Percentiles rank a stretch among this genome's conserved stretches.
Conservation (phyloP, 1,140 invertebrate species). For the Hypsibius dujardini region DNA sequence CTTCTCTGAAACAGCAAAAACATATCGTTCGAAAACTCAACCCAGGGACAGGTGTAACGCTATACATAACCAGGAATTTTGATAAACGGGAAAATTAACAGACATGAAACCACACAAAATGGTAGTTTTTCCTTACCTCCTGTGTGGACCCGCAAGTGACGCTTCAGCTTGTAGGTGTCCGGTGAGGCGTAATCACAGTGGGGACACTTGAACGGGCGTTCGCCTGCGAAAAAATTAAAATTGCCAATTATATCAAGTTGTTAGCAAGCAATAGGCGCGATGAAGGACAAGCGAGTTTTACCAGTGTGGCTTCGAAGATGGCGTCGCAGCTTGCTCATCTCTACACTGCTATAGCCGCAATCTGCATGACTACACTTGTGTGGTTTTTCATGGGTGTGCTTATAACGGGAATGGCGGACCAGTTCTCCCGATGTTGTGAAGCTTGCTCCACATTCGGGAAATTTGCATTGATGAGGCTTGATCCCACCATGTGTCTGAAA, state of each 20-base stretch:
- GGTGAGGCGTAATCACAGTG: constrained; percentile 94
- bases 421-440: background rate
- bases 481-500: constrained; percentile 4
- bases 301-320: background rate
- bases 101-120: background rate
- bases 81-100: constrained; percentile 8
- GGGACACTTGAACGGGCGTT: constrained; percentile 44
- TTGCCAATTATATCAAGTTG: background rate
- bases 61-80: too few species aligned
- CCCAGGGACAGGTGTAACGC: too few species aligned
- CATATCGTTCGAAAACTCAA: too few species aligned
- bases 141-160: constrained; percentile 45
- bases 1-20: constrained; percentile 40
- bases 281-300: background rate
- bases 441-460: background rate
- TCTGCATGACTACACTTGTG: background rate
- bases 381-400: constrained; percentile 5
- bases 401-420: constrained; percentile 3
- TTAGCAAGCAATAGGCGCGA: too few species aligned
- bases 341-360: background rate
- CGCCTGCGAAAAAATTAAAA: background rate
- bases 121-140: constrained; percentile 23
- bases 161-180: constrained; percentile 79
- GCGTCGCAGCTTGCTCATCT: constrained; percentile 5
- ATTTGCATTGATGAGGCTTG: background rate